Conservation (phyloP, 2,888 invertebrate genomes). For the Lissonota sp. region DNA sequence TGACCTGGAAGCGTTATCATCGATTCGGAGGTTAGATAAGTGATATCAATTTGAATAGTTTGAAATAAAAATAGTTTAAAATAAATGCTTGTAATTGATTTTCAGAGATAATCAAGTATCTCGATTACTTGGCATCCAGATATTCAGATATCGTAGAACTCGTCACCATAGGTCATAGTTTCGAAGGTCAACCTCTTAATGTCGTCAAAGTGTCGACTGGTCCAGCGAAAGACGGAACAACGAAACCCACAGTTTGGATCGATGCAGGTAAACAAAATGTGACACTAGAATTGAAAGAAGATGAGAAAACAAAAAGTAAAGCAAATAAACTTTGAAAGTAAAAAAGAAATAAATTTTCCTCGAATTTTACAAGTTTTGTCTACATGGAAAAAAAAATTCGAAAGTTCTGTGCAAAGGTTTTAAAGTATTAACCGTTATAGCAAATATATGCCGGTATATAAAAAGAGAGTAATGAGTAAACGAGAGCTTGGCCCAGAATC, state of each 20-base stretch:
- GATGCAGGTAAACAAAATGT: constrained; percentile 87
- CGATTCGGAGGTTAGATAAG: constrained; percentile 85
- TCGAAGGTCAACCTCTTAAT: constrained; percentile 89
- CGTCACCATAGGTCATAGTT: constrained; percentile 89
- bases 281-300: constrained; percentile 44
- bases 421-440: neutral
- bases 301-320: neutral
- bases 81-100: constrained; percentile 25
- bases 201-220: constrained; percentile 88
- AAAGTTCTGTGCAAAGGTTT: constrained; percentile 35
- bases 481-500: constrained; percentile 26
- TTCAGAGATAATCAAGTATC: constrained; percentile 88
- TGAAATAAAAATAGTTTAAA: too few species aligned
- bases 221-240: constrained; percentile 75
- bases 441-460: neutral
- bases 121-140: constrained; percentile 88
- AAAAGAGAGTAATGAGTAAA: constrained; percentile 13
- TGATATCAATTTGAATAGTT: neutral
- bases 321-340: too few species aligned
- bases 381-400: neutral
- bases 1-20: constrained; percentile 91
- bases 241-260: constrained; percentile 91
- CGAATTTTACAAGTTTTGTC: too few species aligned
- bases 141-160: constrained; percentile 88
- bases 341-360: too few species aligned